These are phyloP conservation scores for Teleopsis dalmanni DNA, from an alignment of 1,140 invertebrate genomes.

Conservation along the genomic window DNA sequence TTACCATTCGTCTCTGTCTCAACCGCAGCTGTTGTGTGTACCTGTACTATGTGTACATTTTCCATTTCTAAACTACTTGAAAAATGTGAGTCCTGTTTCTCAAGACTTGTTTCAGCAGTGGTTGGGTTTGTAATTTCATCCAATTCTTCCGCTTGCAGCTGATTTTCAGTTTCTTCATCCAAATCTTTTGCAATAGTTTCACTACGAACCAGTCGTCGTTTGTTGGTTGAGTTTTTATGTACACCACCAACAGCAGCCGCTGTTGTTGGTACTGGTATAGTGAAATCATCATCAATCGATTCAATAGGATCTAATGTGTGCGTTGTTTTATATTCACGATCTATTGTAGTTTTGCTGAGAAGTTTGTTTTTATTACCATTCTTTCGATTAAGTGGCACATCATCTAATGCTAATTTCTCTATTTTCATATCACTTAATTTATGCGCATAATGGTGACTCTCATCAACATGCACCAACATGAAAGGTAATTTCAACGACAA, in stretches of 20 bases:
- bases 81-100: too few relatives aligned
- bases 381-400: conserved; percentile 23
- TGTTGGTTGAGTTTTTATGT: conserved; percentile 4
- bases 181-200: conserved; percentile 33
- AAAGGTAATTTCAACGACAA: conserved; percentile 74
- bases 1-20: conserved; percentile 4
- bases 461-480: conserved; percentile 48
- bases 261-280: not conserved
- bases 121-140: not conserved
- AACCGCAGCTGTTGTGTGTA: conserved; percentile 14
- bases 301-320: conserved; percentile 24
- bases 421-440: conserved; percentile 25
- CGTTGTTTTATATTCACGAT: not conserved
- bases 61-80: conserved; percentile 6
- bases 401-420: conserved; percentile 27
- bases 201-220: conserved; percentile 28
- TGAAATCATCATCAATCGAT: conserved; percentile 18
- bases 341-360: not conserved
- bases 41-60: conserved; percentile 25
- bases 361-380: conserved; percentile 14
- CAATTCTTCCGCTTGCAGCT: not conserved
- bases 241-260: not conserved
- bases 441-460: conserved; percentile 17
- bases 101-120: not conserved
- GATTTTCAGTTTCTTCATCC: conserved; percentile 18